Base-by-base conservation (phyloP, 2,797 vertebrate genomes). In the Holocentrus rufus region DNA sequence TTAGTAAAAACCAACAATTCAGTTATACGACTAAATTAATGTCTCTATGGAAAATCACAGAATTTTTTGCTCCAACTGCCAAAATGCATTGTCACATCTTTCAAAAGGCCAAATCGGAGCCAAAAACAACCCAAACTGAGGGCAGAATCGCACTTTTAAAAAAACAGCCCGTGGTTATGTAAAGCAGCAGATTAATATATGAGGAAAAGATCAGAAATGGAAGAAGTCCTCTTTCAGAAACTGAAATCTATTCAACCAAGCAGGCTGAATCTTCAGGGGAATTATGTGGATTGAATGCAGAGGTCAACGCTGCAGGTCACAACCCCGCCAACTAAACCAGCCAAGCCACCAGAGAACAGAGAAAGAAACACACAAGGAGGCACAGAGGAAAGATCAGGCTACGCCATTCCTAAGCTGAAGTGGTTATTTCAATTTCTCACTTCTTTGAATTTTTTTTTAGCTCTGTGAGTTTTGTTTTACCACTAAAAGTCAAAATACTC, bases 21-120 rank as follows among this genome's bases (percentile, higher is more conserved):
- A 7, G 15, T 50, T 50, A 50, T 18, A 7, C 11, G 42, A 63
- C 31, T 13, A 49, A 23, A 68, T 36, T 27, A 69, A 20, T 7
- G 52, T 60, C 7, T 53, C 11, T 58, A 30, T 30, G 23, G 27
- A 39, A 63, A 78, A 58, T 54, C 42, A 36, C 23, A n/a, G 6
- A 18, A 60, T 75, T 18, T 22, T 52, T 71, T 50, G 17, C 50
- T 57, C 34, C 1, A 53, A 34, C 27, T 65, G 62, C 50, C 61
- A 71, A 60, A 17, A 18, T 63, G 42, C 47, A 73, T 80, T 55
- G 5, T 56, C 53, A 55, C 27, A 46, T 68, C 52, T 63, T 50
- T 36, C 25, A 71, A 74, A 59, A 31, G 6, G 5, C 25, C 42
- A 66, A 74, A 49, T 58, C 10, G 5, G 8, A 72, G 75, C 31